Evolutionary conservation across 2,113 vertebrate genomes (phyloP).

Genomic region (Psammodynastes pulverulentus): DNA sequence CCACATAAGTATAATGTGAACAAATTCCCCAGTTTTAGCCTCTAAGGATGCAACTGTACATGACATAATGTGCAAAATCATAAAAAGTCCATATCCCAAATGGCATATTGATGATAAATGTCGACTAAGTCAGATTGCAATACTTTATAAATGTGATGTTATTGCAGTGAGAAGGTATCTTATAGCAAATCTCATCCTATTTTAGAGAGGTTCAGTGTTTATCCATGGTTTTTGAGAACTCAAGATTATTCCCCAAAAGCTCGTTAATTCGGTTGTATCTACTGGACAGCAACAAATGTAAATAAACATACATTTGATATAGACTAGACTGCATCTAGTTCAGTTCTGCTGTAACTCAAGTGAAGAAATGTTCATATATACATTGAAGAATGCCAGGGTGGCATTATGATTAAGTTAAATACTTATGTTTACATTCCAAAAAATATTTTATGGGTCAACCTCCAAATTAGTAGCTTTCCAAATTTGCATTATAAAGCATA

Average conservation of each 20-base stretch:
- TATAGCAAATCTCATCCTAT: background rate
- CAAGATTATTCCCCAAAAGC: too few relatives aligned
- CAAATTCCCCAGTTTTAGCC: slow-evolving; percentile 76
- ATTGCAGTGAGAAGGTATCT: background rate
- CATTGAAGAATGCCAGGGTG: slow-evolving; percentile 67
- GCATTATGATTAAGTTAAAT: slow-evolving; percentile 70
- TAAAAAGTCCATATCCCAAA: slow-evolving; percentile 42
- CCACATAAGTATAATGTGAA: slow-evolving; percentile 74
- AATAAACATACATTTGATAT: slow-evolving; percentile 59
- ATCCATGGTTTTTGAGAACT: too few relatives aligned
- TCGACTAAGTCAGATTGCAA: background rate
- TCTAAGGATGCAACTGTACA: slow-evolving; percentile 75
- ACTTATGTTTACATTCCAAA: slow-evolving; percentile 76
- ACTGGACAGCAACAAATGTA: slow-evolving; percentile 31
- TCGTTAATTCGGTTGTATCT: background rate
- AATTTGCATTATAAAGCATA: slow-evolving; percentile 67
- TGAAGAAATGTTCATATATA: slow-evolving; percentile 69
- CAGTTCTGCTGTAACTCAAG: slow-evolving; percentile 55
- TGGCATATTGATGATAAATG: background rate
- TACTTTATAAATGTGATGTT: background rate
- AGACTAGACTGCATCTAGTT: slow-evolving; percentile 52
- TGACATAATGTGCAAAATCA: slow-evolving; percentile 75
- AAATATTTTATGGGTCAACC: slow-evolving; percentile 73
- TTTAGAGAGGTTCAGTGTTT: background rate
- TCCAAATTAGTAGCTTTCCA: slow-evolving; percentile 74